Base-by-base conservation (phyloP, 2,797 vertebrate species). In the Argya squamiceps region DNA sequence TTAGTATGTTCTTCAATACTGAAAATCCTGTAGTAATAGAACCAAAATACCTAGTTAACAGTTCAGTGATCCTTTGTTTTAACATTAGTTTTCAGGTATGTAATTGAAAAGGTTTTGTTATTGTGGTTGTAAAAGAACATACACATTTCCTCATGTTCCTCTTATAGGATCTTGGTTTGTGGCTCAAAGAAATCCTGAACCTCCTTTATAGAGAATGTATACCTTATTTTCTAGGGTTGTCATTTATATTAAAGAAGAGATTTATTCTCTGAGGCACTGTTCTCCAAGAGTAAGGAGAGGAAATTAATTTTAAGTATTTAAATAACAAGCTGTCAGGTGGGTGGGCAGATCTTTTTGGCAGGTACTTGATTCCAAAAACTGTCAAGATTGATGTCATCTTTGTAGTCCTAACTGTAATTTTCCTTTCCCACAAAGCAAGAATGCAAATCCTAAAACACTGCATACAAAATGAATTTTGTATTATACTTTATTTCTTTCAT, bases 191-290 rank as follows among this genome's bases (percentile, higher is more conserved):
- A 77, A 92, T 71, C 11, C 11, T 75, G 17, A 88, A 43, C n/a
- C 4, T 88, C 85, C 53, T 79, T 62, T 64, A 41, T 43, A 39
- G 24, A 47, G 12, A 64, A 83, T 10, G 2, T 15, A 71, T 64
- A 55, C 36, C 37, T 92, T 90, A 49, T 88, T 95, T 95, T 63
- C 52, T 87, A 67, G 81, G 67, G 12, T 36, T 79, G 43, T 79
- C 37, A 77, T 52, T 76, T 88, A 32, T 70, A 23, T 95, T 95
- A 96, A 95, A 96, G 91, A 63, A 88, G 94, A 53, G 2, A 60
- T 65, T 94, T 78, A 74, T 85, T 67, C 78, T 88, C 29, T 76
- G 44, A 91, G 79, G 29, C 29, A 59, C 23, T 78, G 30, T 87
- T 65, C 36, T 95, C 73, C 10, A 96, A 77, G 64, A 91, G 11